Percentiles rank a stretch among this genome's conserved stretches.
phyloP scores from a whole-genome alignment of 1,140 invertebrate genomes.

The Brachionus rotundiformis region DNA sequence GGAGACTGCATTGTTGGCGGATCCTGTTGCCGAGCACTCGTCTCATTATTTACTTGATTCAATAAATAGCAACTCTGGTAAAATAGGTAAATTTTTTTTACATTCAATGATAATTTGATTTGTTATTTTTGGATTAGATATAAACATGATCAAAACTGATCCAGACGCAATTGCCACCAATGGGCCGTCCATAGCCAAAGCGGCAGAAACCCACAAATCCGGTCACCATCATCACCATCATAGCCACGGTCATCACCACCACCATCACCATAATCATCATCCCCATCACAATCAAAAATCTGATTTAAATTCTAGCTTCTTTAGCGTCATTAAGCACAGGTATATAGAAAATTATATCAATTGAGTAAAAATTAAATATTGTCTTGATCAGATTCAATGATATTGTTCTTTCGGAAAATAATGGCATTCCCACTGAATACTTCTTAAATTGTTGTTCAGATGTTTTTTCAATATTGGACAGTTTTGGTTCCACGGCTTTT shows the following conservation, averaged over 20 bases:
- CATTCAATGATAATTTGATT: background rate
- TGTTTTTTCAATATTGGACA: slow-evolving; percentile 50
- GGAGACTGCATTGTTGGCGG: slow-evolving; percentile 2
- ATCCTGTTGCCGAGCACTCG: slow-evolving; percentile 23
- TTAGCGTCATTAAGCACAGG: slow-evolving; percentile 16
- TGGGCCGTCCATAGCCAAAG: background rate
- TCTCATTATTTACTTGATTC: slow-evolving; percentile 11
- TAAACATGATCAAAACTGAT: background rate
- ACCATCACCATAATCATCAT: background rate
- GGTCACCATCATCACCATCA: background rate
- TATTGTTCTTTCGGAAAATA: slow-evolving; percentile 41
- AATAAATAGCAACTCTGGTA: background rate
- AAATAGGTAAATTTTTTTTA: slow-evolving; percentile 29
- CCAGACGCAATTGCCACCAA: background rate
- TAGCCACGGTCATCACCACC: background rate
- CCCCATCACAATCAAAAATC: background rate
- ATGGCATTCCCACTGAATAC: slow-evolving; percentile 46
- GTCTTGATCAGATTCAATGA: slow-evolving; percentile 1
- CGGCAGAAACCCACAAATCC: background rate
- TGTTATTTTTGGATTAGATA: background rate
- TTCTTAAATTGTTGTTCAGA: slow-evolving; percentile 52
- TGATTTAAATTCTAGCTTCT: slow-evolving; percentile 9
- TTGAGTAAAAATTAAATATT: background rate
- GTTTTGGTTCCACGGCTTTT: slow-evolving; percentile 53
- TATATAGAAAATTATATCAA: background rate